Conservation (phyloP, 2,113 vertebrate genomes). For the Isurus oxyrinchus region DNA sequence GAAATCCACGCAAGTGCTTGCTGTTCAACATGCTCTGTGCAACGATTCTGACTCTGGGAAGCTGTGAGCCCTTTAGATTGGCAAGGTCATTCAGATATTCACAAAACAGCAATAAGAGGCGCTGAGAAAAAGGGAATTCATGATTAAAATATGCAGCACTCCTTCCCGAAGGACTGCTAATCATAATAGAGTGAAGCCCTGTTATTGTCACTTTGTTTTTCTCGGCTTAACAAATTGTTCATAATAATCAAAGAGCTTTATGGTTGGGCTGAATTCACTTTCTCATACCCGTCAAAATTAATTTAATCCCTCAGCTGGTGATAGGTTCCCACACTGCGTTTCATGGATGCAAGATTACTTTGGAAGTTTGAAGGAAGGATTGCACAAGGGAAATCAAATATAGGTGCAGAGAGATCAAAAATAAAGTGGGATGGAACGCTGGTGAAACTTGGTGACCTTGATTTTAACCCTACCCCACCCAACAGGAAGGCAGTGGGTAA, state of each 20-base stretch:
- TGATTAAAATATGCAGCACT: neutral
- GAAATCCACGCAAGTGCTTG: no score
- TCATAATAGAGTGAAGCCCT: neutral
- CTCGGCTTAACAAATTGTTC: neutral
- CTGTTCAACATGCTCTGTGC: neutral
- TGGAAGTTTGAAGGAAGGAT: neutral
- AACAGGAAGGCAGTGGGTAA: neutral
- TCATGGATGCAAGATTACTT: neutral
- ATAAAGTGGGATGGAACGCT: neutral
- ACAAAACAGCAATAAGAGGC: neutral
- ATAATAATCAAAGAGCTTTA: neutral
- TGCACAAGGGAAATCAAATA: conserved; percentile 20
- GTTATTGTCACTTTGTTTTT: conserved; percentile 8
- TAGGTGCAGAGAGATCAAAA: neutral
- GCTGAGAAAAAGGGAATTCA: neutral
- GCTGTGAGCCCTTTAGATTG: neutral
- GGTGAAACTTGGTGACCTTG: neutral
- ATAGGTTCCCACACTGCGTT: neutral
- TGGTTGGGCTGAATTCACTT: neutral
- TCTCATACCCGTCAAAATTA: conserved; percentile 25
- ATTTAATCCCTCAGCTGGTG: conserved; percentile 18
- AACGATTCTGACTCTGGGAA: neutral
- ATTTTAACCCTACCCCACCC: neutral
- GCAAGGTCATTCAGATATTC: neutral
- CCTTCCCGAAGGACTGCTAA: neutral